Base-by-base conservation (phyloP, 2,113 vertebrate species). In the Acrocephalus arundinaceus region DNA sequence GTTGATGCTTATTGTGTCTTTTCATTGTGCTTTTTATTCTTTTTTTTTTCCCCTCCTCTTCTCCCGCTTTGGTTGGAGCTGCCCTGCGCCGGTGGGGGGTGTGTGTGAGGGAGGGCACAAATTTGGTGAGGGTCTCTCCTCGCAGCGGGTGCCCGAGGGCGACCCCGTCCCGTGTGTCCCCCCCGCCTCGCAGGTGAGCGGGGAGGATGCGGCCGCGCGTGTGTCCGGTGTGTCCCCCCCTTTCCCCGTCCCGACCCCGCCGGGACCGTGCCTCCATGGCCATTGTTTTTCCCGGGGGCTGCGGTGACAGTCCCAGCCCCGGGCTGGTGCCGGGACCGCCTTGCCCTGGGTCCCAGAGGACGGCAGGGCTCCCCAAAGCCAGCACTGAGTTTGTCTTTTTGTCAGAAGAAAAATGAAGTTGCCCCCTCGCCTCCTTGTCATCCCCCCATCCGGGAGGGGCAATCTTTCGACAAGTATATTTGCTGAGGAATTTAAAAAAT, bases 401-500 rank as follows among this genome's bases (percentile, higher is more conserved):
- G 62, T 19, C 8, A 33, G 49, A 59, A 70, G 55, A 59, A 74
- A 90, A 73, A 76, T 45, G 20, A 74, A 83, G 37, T 68, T 67
- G 20, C 49, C 48, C 86, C 67, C 24, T 39, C 22, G 7, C 24
- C 48, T n/a, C 31, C 30, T 35, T 68, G 59, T 74, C 46, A 39
- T 62, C 58, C 75, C 63, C 78, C 55, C 25, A 62, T 68, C 52
- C 82, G 85, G 88, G 86, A 89, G 74, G 87, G 93, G 90, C 97
- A 95, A 97, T 98, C 97, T 98, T 98, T 98, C 98, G 97, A 98
- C 98, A 98, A 99, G 98, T 98, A 98, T 98, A 98, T 98, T 98
- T 98, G 98, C 98, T 98, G 95, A 98, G 98, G 99, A 99, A 99
- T 99, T 98, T 98, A 97, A 99, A 99, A 98, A 98, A 99, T 99